Base-by-base conservation (phyloP, 2,797 vertebrate genomes). In the Morelia viridis region DNA sequence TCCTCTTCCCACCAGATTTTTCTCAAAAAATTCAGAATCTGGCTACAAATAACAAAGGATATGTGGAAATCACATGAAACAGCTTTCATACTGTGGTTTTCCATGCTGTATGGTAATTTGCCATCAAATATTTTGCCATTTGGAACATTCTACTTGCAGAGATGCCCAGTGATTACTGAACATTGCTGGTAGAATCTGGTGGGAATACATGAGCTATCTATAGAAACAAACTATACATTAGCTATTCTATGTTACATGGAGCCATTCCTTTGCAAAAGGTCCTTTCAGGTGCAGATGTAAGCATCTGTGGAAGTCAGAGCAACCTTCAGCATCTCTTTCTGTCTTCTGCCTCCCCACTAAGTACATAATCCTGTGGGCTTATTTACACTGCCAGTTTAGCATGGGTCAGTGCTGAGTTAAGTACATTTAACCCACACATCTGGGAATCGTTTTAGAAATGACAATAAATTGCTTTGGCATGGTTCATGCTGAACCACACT, bases 401-500 rank as follows among this genome's bases (percentile, higher is more conserved):
- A 53, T 91, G 90, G 80, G 57, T 85, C 83, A 91, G 19, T 86
- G 53, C 50, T 86, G 50, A 85, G 46, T 64, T n/a, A 46, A 58
- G 24, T 90, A 50, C 58, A 86, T 91, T 85, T 91, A 87, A 87
- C 62, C 35, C 31, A 68, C 84, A 76, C 56, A 87, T 50, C 53
- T 87, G 85, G 50, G 84, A 91, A 87, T 91, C 35, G 60, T 50
- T 76, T 26, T 58, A 71, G 35, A 41, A 87, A 60, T 91, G 53
- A 58, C 35, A 71, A 24, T 71, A 68, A 71, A 68, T 15, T 68
- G 62, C 64, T 87, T 87, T 87, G 61, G 53, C 56, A 87, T 28
- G 9, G n/a, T 86, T 57, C 50, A 41, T 31, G 41, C 31, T 28
- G 62, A 68, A 57, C 35, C 64, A 85, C 60, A 60, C 13, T 80